These are phyloP conservation scores for Colletes latitarsis DNA, from an alignment of 1,140 invertebrate genomes.

Conservation along the genomic window DNA sequence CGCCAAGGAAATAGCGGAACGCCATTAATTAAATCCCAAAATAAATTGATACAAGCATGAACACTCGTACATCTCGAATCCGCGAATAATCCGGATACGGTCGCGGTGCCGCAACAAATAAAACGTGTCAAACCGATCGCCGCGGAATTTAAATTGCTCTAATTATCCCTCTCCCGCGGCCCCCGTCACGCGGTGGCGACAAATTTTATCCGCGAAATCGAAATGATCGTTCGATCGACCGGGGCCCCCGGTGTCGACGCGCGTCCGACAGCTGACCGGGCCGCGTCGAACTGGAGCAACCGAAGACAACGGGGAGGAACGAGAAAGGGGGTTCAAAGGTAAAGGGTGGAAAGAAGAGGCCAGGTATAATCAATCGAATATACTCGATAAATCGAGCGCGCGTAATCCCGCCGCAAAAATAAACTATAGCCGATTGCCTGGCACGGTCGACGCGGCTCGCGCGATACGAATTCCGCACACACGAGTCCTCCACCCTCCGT, in stretches of 20 bases:
- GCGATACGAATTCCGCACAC: conserved; percentile 44
- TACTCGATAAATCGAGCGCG: conserved; percentile 70
- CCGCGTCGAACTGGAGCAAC: neutral
- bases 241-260: neutral
- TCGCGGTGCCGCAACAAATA: conserved; percentile 26
- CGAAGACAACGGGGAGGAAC: neutral
- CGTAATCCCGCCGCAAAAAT: conserved; percentile 68
- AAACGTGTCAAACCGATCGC: conserved; percentile 45
- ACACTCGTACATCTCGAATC: conserved; percentile 11
- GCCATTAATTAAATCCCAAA: conserved; percentile 45
- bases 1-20: conserved; percentile 28
- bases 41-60: conserved; percentile 45
- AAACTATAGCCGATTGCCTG: conserved; percentile 62
- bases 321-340: neutral
- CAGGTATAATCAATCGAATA: conserved; percentile 59
- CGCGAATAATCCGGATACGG: conserved; percentile 36
- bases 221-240: conserved; percentile 15
- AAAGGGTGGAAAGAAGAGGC: neutral
- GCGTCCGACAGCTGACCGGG: no score
- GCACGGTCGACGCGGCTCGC: conserved; percentile 30
- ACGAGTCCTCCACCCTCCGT: conserved; percentile 31
- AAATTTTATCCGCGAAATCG: conserved; percentile 21
- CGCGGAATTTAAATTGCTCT: conserved; percentile 43
- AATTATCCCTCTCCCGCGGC: conserved; percentile 6
- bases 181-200: neutral